A percentile compares a stretch with the other conserved stretches of the same genome.
Evolutionary conservation across 2,888 invertebrate genomes (phyloP).

Genomic region (Eupithecia subumbrata): DNA sequence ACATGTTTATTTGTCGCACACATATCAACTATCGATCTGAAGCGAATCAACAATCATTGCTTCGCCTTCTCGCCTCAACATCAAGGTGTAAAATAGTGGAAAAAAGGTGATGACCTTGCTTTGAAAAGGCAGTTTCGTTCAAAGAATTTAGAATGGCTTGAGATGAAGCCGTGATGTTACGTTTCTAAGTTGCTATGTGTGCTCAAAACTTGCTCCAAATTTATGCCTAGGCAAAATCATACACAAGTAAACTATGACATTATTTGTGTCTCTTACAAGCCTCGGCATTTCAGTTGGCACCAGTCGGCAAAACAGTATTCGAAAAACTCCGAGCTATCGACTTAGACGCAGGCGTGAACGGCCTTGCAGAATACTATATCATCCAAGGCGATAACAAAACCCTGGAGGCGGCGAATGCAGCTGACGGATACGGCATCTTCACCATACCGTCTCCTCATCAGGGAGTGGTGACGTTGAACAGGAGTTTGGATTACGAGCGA

Average conservation of each 20-base stretch:
- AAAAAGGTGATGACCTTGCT: too few relatives aligned
- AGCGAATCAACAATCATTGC: too few relatives aligned
- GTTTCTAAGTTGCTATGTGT: not conserved
- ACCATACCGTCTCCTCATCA: conserved; percentile 94
- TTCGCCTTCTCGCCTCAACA: too few relatives aligned
- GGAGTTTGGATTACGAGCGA: conserved; percentile 94
- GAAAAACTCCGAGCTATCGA: conserved; percentile 91
- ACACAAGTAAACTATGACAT: too few relatives aligned
- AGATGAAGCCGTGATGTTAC: not conserved
- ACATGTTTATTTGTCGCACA: too few relatives aligned
- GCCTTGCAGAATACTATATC: conserved; percentile 93
- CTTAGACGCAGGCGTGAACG: conserved; percentile 94
- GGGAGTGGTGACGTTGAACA: conserved; percentile 93
- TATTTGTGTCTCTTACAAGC: too few relatives aligned
- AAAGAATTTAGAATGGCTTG: not conserved
- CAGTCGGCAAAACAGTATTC: conserved; percentile 93
- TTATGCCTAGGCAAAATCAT: too few relatives aligned
- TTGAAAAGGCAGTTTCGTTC: too few relatives aligned
- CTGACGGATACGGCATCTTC: conserved; percentile 92
- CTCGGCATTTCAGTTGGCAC: conserved; percentile 90
- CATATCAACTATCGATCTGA: too few relatives aligned
- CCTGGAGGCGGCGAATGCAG: conserved; percentile 80
- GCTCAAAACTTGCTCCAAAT: too few relatives aligned
- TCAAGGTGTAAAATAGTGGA: too few relatives aligned
- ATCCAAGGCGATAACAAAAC: conserved; percentile 85